Conservation (phyloP, 2,888 invertebrate species). For the Drosophila niveifrons region DNA sequence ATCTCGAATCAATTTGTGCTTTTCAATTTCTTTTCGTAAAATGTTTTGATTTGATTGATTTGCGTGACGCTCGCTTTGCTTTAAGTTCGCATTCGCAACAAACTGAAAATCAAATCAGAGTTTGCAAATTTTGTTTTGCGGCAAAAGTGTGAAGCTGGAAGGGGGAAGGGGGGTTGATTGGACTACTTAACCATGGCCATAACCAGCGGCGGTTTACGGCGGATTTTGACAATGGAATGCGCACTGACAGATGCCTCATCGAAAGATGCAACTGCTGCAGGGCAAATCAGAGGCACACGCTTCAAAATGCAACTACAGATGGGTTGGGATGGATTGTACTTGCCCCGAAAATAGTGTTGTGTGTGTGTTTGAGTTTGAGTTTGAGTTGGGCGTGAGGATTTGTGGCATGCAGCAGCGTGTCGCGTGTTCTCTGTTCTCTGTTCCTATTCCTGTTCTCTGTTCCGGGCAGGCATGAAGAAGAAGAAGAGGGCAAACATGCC, state of each 20-base stretch:
- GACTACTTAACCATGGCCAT: conserved; percentile 4
- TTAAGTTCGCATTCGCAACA: neutral
- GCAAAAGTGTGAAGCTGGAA: neutral
- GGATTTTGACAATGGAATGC: neutral
- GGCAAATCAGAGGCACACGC: conserved; percentile 20
- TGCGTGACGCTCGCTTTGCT: too few species aligned
- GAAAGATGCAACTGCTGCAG: conserved; percentile 10
- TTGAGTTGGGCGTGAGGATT: conserved; percentile 34
- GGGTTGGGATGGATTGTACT: neutral
- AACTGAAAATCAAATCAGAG: conserved; percentile 10
- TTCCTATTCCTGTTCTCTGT: conserved; percentile 6
- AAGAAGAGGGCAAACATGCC: conserved; percentile 57
- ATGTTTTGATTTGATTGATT: too few species aligned
- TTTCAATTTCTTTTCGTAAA: too few species aligned
- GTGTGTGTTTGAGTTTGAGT: conserved; percentile 8
- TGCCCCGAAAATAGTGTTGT: conserved; percentile 22
- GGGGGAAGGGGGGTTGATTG: conserved; percentile 15
- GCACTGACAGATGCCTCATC: conserved; percentile 12
- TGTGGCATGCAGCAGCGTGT: conserved; percentile 14
- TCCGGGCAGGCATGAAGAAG: conserved; percentile 5
- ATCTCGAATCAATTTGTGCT: too few species aligned
- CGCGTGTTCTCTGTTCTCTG: conserved; percentile 13
- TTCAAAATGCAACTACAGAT: neutral
- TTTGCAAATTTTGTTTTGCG: conserved; percentile 11
- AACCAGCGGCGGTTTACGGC: neutral